Base-by-base conservation (phyloP, 2,113 vertebrate species). In the Esox niger region DNA sequence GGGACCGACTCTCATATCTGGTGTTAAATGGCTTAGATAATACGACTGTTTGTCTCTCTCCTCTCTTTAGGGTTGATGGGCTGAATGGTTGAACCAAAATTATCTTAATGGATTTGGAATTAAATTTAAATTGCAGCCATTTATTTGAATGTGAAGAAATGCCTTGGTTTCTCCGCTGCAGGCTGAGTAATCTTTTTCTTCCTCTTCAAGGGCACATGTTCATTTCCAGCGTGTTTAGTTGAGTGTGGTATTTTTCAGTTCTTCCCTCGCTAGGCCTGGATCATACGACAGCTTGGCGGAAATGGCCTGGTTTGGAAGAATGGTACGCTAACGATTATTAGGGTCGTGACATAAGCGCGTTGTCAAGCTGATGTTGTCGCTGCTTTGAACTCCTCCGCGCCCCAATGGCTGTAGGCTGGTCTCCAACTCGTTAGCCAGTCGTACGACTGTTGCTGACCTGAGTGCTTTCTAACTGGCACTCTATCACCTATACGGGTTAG, bases 11-110 rank as follows among this genome's bases (percentile, higher is more conserved):
- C 29, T 63, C 66, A 26, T 71, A 82, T 83, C 82, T 77, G 79
- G 79, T 69, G 67, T 88, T 82, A 83, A 88, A 89, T 87, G 77
- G 82, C 73, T 85, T 80, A 80, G 84, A 87, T 89, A 81, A 89
- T 85, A 82, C 78, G 55, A 71, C 70, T 80, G 80, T 87, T 88
- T 86, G 80, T 80, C 79, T 85, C 83, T 64, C 77, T 83, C 86
- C 75, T 66, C 73, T 78, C 76, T 86, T 66, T 38, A 68, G 35
- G 61, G 66, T 49, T 71, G 56, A 23, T 54, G 54, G 70, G 62
- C 54, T 74, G 73, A 79, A 89, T 73, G 58, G 73, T 84, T 88
- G 68, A 76, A 83, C 79, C 75, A 80, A 71, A 87, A 82, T 89
- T 85, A 88, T 88, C 81, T 74, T 86, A 87, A 88, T 90, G 84